phyloP scores from a whole-genome alignment of 2,888 invertebrate genomes.

The Pyrrhosoma nymphula region DNA sequence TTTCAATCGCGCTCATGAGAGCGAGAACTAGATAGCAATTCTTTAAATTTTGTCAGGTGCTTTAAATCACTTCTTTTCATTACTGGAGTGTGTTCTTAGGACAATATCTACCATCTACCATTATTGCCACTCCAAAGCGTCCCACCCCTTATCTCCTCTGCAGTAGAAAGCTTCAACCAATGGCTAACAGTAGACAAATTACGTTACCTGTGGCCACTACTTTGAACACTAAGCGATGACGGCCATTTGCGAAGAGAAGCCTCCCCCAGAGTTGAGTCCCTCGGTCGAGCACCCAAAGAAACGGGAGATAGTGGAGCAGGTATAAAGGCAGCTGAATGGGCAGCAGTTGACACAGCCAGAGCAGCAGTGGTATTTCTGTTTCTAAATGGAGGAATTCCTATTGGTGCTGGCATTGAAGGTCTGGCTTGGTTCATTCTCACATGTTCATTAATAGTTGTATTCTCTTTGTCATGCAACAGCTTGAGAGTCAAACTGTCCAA shows the following conservation, averaged over 20 bases:
- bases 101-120: not conserved
- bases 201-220: not conserved
- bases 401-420: not conserved
- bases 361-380: not conserved
- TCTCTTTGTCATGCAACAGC: conserved; percentile 29
- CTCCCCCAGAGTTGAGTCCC: not conserved
- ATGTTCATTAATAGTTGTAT: not conserved
- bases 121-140: no score
- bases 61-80: no score
- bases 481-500: conserved; percentile 43
- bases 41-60: no score
- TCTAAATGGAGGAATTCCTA: conserved; percentile 5
- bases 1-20: no score
- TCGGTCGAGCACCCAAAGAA: conserved; percentile 36
- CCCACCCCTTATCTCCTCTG: no score
- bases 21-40: no score
- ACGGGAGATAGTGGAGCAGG: not conserved
- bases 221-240: not conserved
- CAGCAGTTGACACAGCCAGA: not conserved
- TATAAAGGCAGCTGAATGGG: no score
- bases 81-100: no score
- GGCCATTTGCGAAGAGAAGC: not conserved
- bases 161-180: no score
- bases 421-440: not conserved
- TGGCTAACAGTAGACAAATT: not conserved